phyloP scores from a whole-genome alignment of 2,113 vertebrate species.

The Recurvirostra avosetta region DNA sequence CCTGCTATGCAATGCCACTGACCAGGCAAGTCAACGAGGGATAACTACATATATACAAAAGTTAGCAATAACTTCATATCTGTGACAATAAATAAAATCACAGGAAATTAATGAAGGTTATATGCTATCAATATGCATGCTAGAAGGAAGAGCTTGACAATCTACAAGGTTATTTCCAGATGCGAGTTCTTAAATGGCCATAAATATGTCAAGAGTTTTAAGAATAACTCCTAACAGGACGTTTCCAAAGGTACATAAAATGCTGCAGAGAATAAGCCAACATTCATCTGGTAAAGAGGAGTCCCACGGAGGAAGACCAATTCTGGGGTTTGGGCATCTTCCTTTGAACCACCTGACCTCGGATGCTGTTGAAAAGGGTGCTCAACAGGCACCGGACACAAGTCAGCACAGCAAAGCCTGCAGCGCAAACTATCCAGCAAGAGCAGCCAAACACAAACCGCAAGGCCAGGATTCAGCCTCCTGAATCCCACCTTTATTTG shows the following conservation, averaged over 20 bases:
- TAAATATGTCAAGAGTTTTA: not conserved
- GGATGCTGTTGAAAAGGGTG: not conserved
- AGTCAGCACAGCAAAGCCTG: not conserved
- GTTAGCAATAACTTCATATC: not conserved
- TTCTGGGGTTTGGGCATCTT: not conserved
- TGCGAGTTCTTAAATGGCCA: not conserved
- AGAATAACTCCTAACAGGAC: not conserved
- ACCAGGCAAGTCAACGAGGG: not conserved
- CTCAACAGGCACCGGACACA: not conserved
- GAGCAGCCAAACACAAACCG: not conserved
- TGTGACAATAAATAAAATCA: not conserved
- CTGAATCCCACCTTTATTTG: not conserved
- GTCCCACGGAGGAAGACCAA: accelerated
- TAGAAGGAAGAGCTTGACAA: not conserved
- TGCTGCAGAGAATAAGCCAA: not conserved
- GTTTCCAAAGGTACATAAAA: not conserved
- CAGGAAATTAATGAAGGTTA: not conserved
- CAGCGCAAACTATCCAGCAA: not conserved
- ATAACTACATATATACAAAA: not conserved
- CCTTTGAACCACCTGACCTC: not conserved
- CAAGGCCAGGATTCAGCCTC: not conserved
- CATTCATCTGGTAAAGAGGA: not conserved
- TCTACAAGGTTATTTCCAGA: not conserved
- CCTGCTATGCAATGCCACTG: not conserved
- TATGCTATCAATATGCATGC: not conserved